Base-by-base conservation (phyloP, 2,797 vertebrate species). In the Tapera naevia region DNA sequence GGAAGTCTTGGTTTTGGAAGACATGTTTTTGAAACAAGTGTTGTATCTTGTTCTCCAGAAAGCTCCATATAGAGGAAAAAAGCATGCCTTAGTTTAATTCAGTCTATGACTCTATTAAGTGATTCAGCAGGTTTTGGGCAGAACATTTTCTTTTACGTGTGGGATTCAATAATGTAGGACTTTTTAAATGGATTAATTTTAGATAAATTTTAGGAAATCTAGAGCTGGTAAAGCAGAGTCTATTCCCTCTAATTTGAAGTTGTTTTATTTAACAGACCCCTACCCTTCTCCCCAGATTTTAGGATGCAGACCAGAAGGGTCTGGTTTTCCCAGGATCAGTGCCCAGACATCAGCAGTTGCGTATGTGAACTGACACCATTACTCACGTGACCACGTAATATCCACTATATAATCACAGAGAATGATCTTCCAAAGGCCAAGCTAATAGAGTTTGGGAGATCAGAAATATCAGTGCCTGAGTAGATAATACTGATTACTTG, bases 361-460 rank as follows among this genome's bases (percentile, higher is more conserved):
- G 23, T 45, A 33, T 0, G 0, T 22, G 70, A 78, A 21, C 50
- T 65, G 45, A 54, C 58, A 54, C 2, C 61, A 7, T 17, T 5
- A 2, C 46, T 54, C 24, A n/a, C 74, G 50, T 72, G 66, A 41
- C 28, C 28, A 23, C 50, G 19, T 93, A 72, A 58, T 54, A 60
- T 28, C 54, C 32, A 7, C 61, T 69, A 19, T 43, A 45, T 93
- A 88, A 86, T 93, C 86, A 51, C 45, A 53, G 46, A 69, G 32
- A 32, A 78, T 60, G 27, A 66, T 71, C 72, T 91, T 80, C 48
- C 37, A 25, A 70, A 81, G 72, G 50, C 89, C 25, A 24, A 12
- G 73, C 73, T 91, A 94, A 88, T 43, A 66, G 57, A 80, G 45
- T 92, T 91, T 39, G 53, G 25, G 57, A 93, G 48, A 93, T 76